These are phyloP conservation scores for Trididemnum nubilum DNA, from an alignment of 23 tunicate species.

Conservation along the genomic window DNA sequence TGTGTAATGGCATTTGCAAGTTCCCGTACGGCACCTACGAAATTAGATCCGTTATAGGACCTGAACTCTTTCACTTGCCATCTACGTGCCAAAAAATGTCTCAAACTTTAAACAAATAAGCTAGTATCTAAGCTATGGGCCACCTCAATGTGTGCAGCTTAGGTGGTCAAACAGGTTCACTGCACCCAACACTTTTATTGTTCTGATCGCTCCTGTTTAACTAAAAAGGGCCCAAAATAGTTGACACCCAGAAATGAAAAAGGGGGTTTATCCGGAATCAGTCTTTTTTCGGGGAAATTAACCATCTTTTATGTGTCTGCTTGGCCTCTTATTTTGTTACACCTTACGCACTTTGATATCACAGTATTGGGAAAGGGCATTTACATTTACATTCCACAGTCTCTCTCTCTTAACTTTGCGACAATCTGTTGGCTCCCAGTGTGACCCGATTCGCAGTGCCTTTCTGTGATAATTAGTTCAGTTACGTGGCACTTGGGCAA, in stretches of 20 bases:
- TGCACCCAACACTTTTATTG: slow-evolving; percentile 30
- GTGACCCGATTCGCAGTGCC: slow-evolving; percentile 22
- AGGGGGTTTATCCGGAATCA: slow-evolving; percentile 31
- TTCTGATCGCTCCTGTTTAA: slow-evolving; percentile 16
- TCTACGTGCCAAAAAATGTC: slow-evolving; percentile 28
- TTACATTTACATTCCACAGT: slow-evolving; percentile 14
- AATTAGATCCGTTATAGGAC: slow-evolving; percentile 51
- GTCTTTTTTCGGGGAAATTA: slow-evolving; percentile 25
- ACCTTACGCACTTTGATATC: slow-evolving; percentile 20
- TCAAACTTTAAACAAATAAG: slow-evolving; percentile 35
- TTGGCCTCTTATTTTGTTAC: slow-evolving; percentile 23
- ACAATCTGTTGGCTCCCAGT: slow-evolving; percentile 21
- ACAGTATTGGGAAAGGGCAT: not conserved
- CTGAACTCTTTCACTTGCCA: slow-evolving; percentile 28
- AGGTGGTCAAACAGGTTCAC: slow-evolving; percentile 23
- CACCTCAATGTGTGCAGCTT: slow-evolving; percentile 51
- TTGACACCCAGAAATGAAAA: slow-evolving; percentile 33
- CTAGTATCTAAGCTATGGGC: slow-evolving; percentile 20
- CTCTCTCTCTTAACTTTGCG: slow-evolving; percentile 18
- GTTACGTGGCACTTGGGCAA: too few relatives aligned
- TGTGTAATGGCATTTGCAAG: not conserved
- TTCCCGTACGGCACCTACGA: slow-evolving; percentile 40
- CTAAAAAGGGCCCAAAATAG: slow-evolving; percentile 33
- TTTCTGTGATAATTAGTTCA: slow-evolving; percentile 13
- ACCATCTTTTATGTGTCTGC: slow-evolving; percentile 31